Conservation (phyloP, 2,888 invertebrate species). For the Cerceris rybyensis region DNA sequence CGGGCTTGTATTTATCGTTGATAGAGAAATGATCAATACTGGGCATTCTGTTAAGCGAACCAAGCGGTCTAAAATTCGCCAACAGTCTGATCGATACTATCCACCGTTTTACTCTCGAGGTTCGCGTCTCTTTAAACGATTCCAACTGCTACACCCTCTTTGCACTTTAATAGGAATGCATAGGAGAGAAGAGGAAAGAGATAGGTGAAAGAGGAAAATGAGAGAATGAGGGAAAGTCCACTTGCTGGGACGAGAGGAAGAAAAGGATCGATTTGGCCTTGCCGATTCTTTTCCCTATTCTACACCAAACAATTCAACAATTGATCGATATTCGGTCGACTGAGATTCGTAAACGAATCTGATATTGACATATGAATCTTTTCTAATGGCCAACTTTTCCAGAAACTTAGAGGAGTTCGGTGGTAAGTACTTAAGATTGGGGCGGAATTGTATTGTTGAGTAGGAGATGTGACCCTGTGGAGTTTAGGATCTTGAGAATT, state of each 20-base stretch:
- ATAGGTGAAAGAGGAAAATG: neutral
- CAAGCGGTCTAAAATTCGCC: slow-evolving; percentile 1
- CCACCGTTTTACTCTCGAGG: neutral
- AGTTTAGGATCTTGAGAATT: too few species aligned
- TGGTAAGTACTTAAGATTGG: neutral
- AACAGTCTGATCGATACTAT: neutral
- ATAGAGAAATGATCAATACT: slow-evolving; percentile 4
- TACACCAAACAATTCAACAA: neutral
- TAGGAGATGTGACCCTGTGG: too few species aligned
- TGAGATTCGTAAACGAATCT: slow-evolving; percentile 26
- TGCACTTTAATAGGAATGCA: slow-evolving; percentile 15
- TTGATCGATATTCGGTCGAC: slow-evolving; percentile 29
- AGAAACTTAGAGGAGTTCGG: neutral
- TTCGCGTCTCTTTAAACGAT: neutral
- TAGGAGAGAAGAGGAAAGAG: neutral
- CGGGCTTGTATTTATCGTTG: neutral
- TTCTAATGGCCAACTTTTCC: neutral
- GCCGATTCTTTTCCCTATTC: slow-evolving; percentile 10
- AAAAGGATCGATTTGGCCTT: slow-evolving; percentile 38
- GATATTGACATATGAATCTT: neutral
- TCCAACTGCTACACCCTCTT: neutral
- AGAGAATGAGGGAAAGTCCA: neutral
- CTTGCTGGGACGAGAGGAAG: slow-evolving; percentile 17
- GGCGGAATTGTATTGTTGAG: neutral
- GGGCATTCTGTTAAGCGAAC: neutral